These are phyloP conservation scores for Tribolium madens DNA, from an alignment of 1,140 invertebrate species.

Conservation along the genomic window DNA sequence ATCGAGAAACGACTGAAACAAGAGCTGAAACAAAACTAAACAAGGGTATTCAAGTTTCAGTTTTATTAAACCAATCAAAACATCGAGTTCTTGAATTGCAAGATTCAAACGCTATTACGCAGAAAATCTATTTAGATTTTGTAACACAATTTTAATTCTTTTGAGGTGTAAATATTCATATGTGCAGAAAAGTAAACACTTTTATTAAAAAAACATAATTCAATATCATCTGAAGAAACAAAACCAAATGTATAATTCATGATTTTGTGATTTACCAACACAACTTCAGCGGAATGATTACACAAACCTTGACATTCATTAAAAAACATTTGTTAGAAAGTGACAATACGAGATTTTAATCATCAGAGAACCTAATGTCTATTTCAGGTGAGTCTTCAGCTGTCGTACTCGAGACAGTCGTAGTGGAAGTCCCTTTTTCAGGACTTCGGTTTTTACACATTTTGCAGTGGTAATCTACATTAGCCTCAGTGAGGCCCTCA, in stretches of 20 bases:
- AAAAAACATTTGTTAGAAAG: slow-evolving; percentile 4
- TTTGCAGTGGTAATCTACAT: slow-evolving; percentile 3
- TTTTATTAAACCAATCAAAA: not conserved
- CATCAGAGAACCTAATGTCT: slow-evolving; percentile 25
- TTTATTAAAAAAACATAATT: not conserved
- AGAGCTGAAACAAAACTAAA: not conserved
- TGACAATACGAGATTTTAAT: not conserved
- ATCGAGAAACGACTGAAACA: not conserved
- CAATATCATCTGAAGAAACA: not conserved
- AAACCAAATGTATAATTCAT: not conserved
- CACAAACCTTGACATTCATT: not conserved
- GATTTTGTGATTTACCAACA: not conserved
- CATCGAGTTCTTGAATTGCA: not conserved
- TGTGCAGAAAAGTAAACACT: not conserved
- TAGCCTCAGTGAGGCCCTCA: not conserved
- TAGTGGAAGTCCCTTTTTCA: not conserved
- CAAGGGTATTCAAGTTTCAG: not conserved
- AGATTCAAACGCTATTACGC: not conserved
- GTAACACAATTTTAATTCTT: not conserved
- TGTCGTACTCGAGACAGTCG: not conserved
- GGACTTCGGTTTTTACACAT: not conserved
- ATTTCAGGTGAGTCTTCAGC: slow-evolving; percentile 6
- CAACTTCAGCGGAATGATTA: no score
- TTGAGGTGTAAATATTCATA: not conserved
- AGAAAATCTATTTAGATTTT: not conserved